Conservation (phyloP, 2,888 invertebrate genomes). For the Dione juno region DNA sequence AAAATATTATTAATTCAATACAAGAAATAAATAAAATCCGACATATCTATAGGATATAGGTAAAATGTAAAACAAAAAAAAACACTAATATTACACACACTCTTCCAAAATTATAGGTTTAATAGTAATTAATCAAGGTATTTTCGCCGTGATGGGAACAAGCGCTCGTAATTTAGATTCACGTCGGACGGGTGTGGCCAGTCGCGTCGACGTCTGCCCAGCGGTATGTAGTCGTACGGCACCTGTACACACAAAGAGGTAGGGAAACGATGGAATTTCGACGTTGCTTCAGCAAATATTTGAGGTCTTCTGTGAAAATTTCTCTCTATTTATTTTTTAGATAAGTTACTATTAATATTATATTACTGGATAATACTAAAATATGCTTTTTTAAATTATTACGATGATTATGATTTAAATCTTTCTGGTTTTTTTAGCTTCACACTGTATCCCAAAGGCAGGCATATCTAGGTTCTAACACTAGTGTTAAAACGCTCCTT, state of each 20-base stretch:
- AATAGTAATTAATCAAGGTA: constrained; percentile 44
- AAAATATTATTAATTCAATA: no score
- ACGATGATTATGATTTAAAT: no score
- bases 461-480: no score
- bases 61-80: neutral
- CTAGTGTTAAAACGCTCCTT: no score
- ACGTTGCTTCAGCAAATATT: neutral
- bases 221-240: constrained; percentile 73
- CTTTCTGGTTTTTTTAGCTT: no score
- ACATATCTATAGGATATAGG: neutral
- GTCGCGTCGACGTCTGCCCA: constrained; percentile 56
- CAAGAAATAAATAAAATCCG: no score
- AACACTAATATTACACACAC: neutral
- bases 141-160: constrained; percentile 65
- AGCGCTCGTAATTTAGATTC: constrained; percentile 63
- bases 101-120: neutral
- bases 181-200: constrained; percentile 62
- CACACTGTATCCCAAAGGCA: no score
- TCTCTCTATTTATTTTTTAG: neutral
- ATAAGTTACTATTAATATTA: neutral
- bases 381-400: no score
- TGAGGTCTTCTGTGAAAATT: neutral
- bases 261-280: neutral
- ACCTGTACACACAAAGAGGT: constrained; percentile 55
- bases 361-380: no score